Evolutionary conservation across 2,113 vertebrate species (phyloP).

Genomic region (Cyanoramphus novaezelandiae): DNA sequence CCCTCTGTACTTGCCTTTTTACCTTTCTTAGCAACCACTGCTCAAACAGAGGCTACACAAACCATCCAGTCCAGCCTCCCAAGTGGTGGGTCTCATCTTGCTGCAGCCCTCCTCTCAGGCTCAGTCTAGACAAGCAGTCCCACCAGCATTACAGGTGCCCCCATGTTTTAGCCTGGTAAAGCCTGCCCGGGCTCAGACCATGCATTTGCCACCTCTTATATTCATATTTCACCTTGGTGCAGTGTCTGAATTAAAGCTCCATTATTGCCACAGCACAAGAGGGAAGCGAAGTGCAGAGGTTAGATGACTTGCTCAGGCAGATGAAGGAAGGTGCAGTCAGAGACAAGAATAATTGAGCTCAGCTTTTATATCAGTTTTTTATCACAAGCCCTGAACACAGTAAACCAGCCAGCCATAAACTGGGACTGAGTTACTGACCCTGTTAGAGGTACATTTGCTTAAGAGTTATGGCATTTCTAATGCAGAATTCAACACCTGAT

Average conservation of each 20-base stretch:
- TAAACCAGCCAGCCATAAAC: not conserved
- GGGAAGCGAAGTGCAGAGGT: not conserved
- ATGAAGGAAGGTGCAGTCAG: not conserved
- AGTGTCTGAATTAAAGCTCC: not conserved
- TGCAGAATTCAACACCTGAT: not conserved
- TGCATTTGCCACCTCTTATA: not conserved
- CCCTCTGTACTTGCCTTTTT: not conserved
- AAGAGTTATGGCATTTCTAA: not conserved
- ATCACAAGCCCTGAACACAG: not conserved
- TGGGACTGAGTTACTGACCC: not conserved
- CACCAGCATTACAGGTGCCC: not conserved
- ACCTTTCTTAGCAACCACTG: not conserved
- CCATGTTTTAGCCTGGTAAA: not conserved
- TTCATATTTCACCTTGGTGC: not conserved
- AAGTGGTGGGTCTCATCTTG: not conserved
- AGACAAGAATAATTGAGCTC: not conserved
- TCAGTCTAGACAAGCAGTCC: accelerated
- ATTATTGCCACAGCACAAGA: not conserved
- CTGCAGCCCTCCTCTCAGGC: not conserved
- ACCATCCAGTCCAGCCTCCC: not conserved
- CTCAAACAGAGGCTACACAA: not conserved
- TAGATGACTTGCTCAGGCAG: accelerated
- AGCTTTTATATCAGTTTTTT: not conserved
- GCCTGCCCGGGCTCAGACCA: not conserved
- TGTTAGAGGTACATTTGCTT: not conserved